Base-by-base conservation (phyloP, 2,888 invertebrate genomes). In the Mayetiola destructor region DNA sequence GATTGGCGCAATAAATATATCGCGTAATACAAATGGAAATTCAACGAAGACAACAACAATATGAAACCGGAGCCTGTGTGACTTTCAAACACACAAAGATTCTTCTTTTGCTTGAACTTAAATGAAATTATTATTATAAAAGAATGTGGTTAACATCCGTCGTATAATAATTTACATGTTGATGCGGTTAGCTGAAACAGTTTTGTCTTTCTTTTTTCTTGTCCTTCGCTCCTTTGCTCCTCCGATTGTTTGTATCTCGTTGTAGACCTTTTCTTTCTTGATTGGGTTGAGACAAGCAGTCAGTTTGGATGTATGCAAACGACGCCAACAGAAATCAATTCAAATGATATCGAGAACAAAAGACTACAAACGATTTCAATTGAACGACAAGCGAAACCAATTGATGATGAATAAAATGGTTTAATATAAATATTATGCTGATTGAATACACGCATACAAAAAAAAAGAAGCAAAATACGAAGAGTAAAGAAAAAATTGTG, bases 81-180 rank as follows among this genome's bases (percentile, higher is more conserved):
- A n/a, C n/a, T n/a, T n/a, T n/a, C n/a, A n/a, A n/a, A n/a, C n/a
- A n/a, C n/a, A n/a, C n/a, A n/a, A n/a, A n/a, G n/a, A n/a, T n/a
- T n/a, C n/a, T n/a, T n/a, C n/a, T n/a, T 18, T 39, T 3, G n/a
- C 37, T 48, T 16, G 48, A 5, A 39, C 27, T 48, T 48, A 48
- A n/a, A 48, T 48, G 48, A 48, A 48, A 48, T 48, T 48, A 48
- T n/a, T n/a, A n/a, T 48, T 48, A 48, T 48, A 27, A 48, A 48
- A 48, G 48, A 48, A 48, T 48, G 48, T 48, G 27, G 48, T 48
- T 48, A 27, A 48, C 48, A 48, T 48, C 48, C 48, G 48, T 48
- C 48, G 29, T 48, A 48, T 48, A 48, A n/a, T n/a, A n/a, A 48
- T 48, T 48, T 48, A 48, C 48, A 48, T 48, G 48, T 27, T 48